These are phyloP conservation scores for Megastigmus dorsalis DNA, from an alignment of 2,888 invertebrate genomes.

Conservation along the genomic window DNA sequence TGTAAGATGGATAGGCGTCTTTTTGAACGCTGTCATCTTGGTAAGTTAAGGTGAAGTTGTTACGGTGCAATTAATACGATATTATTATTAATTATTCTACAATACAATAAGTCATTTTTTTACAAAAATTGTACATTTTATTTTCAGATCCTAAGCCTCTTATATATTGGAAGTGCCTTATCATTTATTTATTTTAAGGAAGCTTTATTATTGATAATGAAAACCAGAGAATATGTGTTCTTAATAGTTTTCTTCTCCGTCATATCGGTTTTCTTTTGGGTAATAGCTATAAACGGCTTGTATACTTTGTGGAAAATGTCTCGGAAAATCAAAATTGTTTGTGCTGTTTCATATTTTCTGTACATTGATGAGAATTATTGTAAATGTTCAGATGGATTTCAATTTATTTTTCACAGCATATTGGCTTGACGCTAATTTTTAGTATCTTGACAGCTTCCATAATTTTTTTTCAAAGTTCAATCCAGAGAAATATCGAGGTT, in stretches of 20 bases:
- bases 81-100: neutral
- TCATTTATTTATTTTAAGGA: slow-evolving; percentile 22
- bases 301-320: slow-evolving; percentile 32
- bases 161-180: slow-evolving; percentile 44
- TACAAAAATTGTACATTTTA: neutral
- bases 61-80: too few species aligned
- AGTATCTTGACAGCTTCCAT: neutral
- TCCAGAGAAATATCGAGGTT: slow-evolving; percentile 3
- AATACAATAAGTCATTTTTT: neutral
- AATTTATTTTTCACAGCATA: slow-evolving; percentile 23
- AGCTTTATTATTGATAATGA: slow-evolving; percentile 24
- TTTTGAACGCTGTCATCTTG: slow-evolving; percentile 34
- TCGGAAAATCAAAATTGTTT: slow-evolving; percentile 25
- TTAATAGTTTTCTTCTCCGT: slow-evolving; percentile 22
- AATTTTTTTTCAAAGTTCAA: slow-evolving; percentile 26
- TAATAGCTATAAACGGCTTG: slow-evolving; percentile 25
- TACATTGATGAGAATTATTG: neutral
- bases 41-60: too few species aligned
- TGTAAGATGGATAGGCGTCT: slow-evolving; percentile 36
- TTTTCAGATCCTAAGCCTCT: slow-evolving; percentile 39
- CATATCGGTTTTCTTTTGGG: slow-evolving; percentile 14
- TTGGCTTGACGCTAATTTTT: neutral
- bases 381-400: neutral
- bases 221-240: neutral
- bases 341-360: neutral